A percentile compares a stretch with the other conserved stretches of the same genome.
phyloP scores from a whole-genome alignment of 2,113 vertebrate genomes.

The Chaenogobius annularis region DNA sequence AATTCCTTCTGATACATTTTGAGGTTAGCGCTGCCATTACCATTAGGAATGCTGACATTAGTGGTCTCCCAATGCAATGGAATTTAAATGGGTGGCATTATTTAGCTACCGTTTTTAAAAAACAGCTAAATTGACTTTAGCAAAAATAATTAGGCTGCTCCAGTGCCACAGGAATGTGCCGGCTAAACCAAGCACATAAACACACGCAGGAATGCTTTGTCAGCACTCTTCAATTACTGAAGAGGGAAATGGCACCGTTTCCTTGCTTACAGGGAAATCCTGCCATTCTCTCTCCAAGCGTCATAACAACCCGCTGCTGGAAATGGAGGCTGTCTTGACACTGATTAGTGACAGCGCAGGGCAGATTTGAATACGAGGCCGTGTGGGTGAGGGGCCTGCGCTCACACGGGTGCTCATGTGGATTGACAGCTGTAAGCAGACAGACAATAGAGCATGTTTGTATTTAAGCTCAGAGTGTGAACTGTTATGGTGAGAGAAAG shows the following conservation, averaged over 20 bases:
- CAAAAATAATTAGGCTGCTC: conserved; percentile 33
- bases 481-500: conserved; percentile 64
- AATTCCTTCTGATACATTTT: neutral
- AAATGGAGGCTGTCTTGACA: conserved; percentile 40
- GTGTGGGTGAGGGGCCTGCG: neutral
- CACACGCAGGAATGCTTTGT: conserved; percentile 62
- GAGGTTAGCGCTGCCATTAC: conserved; percentile 3
- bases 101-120: conserved; percentile 1
- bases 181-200: conserved; percentile 34
- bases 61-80: conserved; percentile 1
- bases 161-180: conserved; percentile 37
- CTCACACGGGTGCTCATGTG: conserved; percentile 16
- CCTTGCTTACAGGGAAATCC: conserved; percentile 72
- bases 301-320: conserved; percentile 41
- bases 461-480: conserved; percentile 68
- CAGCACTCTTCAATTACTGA: conserved; percentile 67
- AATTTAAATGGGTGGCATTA: conserved; percentile 5
- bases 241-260: conserved; percentile 60
- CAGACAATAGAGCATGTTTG: conserved; percentile 59
- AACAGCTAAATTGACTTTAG: conserved; percentile 13
- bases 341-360: conserved; percentile 41
- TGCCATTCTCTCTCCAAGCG: conserved; percentile 66
- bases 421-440: conserved; percentile 55
- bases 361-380: conserved; percentile 29
- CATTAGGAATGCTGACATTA: neutral